Evolutionary conservation across 2,888 invertebrate species (phyloP), one percentile per base, ranked within the genome.

Genomic region (Conops quadrifasciatus): DNA sequence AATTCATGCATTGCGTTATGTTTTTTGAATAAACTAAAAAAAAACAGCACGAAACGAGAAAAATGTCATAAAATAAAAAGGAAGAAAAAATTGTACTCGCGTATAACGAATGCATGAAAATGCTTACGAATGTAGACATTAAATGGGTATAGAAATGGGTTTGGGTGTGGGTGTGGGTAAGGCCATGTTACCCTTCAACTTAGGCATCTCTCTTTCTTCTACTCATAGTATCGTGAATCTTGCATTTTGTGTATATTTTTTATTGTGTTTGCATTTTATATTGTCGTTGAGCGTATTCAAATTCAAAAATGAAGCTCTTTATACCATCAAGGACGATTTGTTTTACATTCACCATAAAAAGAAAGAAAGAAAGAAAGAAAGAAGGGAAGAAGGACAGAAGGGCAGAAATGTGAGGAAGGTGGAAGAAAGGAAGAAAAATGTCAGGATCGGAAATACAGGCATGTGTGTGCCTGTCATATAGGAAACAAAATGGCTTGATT

Each of bases 281-380:
- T 66, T 62, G 47, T 26, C 64, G 43, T 73, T 16, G 70, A 62
- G 69, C 71, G 66, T 67, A 71, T 72, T 67, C 69, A 65, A 67
- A 72, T 70, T 63, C 72, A 67, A n/a, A 74, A 74, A 74, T 74
- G 71, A 73, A 73, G 67, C 67, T n/a, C n/a, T 58, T 73, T 74
- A 74, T 73, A 59, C 66, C 63, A 70, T 71, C 63, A 63, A 45
- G 49, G 19, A 53, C 51, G 13, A 51, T 45, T 30, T 65, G 15
- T 36, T 63, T 53, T 53, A 36, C 4, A 36, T 36, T 36, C 9
- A 36, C 36, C 4, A 36, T 36, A 36, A 36, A 36, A 36, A 36
- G 4, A 36, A 36, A 36, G 9, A 36, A 7, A 9, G 9, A 36
- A 36, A 36, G 4, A 36, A 36, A 36, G 36, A 9, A 36, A 36